Evolutionary conservation across 37 sponge, comb jelly and placozoan genomes (phyloP).

Genomic region (Axinella damicornis): DNA sequence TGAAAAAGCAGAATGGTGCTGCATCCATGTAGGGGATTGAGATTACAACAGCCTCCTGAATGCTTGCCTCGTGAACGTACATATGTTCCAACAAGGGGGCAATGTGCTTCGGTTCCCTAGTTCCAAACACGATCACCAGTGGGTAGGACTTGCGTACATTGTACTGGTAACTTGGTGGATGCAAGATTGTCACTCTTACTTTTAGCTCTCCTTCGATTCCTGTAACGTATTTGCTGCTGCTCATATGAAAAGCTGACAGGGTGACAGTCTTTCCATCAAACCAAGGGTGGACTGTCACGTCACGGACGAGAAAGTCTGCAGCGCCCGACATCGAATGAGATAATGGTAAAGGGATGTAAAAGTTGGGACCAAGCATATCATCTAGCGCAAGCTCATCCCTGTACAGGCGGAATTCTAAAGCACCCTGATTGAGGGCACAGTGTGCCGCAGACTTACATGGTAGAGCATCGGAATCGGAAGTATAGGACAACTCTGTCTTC

Average conservation of each 20-base stretch:
- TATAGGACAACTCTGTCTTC: slow-evolving; percentile 50
- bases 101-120: not conserved
- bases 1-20: slow-evolving; percentile 33
- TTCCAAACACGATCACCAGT: slow-evolving; percentile 48
- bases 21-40: not conserved
- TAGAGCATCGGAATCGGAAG: slow-evolving; percentile 34
- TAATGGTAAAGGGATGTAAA: slow-evolving; percentile 53
- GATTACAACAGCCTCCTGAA: slow-evolving; percentile 64
- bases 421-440: slow-evolving; percentile 58
- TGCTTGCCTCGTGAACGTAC: slow-evolving; percentile 51
- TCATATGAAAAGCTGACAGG: not conserved
- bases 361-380: slow-evolving; percentile 79
- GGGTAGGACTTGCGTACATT: slow-evolving; percentile 60
- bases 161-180: slow-evolving; percentile 74
- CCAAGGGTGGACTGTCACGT: slow-evolving; percentile 67
- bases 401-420: slow-evolving; percentile 76
- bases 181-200: slow-evolving; percentile 17
- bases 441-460: slow-evolving; percentile 36
- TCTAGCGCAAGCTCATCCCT: slow-evolving; percentile 34
- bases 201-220: not conserved
- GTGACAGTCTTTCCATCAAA: slow-evolving; percentile 40
- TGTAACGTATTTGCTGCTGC: not conserved
- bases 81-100: slow-evolving; percentile 37
- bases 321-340: slow-evolving; percentile 49
- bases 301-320: slow-evolving; percentile 18